Base-by-base conservation (phyloP, 2,113 vertebrate genomes). In the Arvicanthis niloticus region DNA sequence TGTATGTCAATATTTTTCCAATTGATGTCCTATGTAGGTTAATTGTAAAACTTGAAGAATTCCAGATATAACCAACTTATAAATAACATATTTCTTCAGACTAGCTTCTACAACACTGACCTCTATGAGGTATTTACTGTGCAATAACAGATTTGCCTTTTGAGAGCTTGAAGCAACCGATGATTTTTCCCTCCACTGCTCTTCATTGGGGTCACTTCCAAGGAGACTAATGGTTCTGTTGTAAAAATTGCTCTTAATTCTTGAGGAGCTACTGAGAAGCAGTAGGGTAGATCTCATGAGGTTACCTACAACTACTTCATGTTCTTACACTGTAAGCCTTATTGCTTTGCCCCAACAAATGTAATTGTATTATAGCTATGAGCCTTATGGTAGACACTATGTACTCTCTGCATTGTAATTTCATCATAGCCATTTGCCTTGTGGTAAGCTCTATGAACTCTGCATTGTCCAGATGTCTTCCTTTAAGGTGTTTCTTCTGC, bases 121-220 rank as follows among this genome's bases (percentile, higher is more conserved):
- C 99, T 99, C 99, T 98, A 51, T 99, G 99, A 99, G 99, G 99
- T 99, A 98, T 98, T 99, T 98, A 98, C 98, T 98, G 99, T 99
- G 99, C 99, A 99, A 99, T 99, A 99, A 98, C 98, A 98, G 97
- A 99, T 99, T 98, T 96, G 98, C 98, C 98, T 97, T 97, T 98
- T 98, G 98, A 98, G 98, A 98, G 99, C 99, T 99, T 99, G 99
- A 99, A 99, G 98, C 98, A 98, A 98, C 98, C 98, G 94, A 93
- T 98, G 98, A 98, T 21, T 98, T 98, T 98, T 95, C 97, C 98
- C 98, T 98, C 97, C 98, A 98, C 98, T 98, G 97, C 98, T 99
- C 97, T 99, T 98, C 97, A 94, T 97, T 98, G 98, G 97, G 98
- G 97, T 98, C 98, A 98, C 98, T 98, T 98, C 98, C 97, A 97